These are phyloP conservation scores for Sminthurinus signatus DNA, from an alignment of 1,140 invertebrate genomes.

Conservation along the genomic window DNA sequence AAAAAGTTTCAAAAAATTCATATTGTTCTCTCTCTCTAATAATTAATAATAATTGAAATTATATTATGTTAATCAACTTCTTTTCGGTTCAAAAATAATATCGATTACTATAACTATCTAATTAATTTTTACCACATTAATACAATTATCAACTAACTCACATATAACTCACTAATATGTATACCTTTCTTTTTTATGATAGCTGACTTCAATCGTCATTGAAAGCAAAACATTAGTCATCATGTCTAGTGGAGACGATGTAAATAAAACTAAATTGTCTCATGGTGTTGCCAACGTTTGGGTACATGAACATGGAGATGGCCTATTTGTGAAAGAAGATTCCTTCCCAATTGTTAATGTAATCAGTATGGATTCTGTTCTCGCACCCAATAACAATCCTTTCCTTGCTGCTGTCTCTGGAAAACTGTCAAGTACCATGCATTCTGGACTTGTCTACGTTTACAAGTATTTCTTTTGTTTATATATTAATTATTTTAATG, in stretches of 20 bases:
- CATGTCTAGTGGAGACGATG: not conserved
- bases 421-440: not conserved
- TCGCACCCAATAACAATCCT: not conserved
- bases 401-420: conserved; percentile 9
- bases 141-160: no score
- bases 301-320: not conserved
- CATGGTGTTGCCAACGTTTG: conserved; percentile 6
- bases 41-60: not conserved
- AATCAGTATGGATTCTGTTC: conserved; percentile 8
- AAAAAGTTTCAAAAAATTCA: not conserved
- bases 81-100: not conserved
- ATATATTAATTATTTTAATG: not conserved
- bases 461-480: conserved; percentile 1
- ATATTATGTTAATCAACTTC: not conserved
- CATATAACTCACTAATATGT: no score
- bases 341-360: conserved; percentile 12
- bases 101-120: not conserved
- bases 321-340: conserved; percentile 6
- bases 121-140: not conserved
- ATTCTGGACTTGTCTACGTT: conserved; percentile 13
- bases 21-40: no score
- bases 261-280: not conserved
- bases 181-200: not conserved
- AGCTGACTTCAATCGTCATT: conserved; percentile 6
- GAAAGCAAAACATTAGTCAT: conserved; percentile 8